Conservation (phyloP, 2,113 vertebrate species). For the Gambusia holbrooki region DNA sequence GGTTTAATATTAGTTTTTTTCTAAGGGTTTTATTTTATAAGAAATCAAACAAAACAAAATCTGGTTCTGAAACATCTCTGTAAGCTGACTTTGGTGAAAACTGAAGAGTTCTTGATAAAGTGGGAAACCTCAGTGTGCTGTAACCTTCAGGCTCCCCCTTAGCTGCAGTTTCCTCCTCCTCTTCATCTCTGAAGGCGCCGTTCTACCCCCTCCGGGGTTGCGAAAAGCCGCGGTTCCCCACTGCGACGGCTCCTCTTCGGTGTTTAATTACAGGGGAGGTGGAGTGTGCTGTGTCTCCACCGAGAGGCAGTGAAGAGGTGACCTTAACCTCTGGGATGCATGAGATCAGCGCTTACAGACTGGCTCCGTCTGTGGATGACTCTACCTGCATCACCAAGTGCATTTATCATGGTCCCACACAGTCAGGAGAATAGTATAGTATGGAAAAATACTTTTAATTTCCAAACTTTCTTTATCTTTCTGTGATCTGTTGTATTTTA, state of each 20-base stretch:
- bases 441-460: neutral
- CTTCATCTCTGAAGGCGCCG: constrained; percentile 48
- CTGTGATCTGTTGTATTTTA: too few species aligned
- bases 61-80: neutral
- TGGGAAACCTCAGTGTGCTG: neutral
- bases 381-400: neutral
- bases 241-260: constrained; percentile 55
- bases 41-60: neutral
- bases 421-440: neutral
- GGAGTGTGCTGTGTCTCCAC: constrained; percentile 65
- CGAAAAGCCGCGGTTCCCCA: constrained; percentile 47
- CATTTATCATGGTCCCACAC: neutral
- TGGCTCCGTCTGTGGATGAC: neutral
- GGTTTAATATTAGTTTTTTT: constrained; percentile 59
- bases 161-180: constrained; percentile 46
- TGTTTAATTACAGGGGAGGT: constrained; percentile 81
- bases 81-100: neutral
- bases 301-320: constrained; percentile 51
- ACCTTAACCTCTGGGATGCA: constrained; percentile 30
- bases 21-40: neutral
- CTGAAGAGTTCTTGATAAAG: constrained; percentile 1
- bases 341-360: constrained; percentile 4
- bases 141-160: constrained; percentile 53
- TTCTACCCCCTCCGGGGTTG: constrained; percentile 57
- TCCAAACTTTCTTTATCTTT: neutral